Evolutionary conservation across 2,797 vertebrate species (phyloP), one percentile per base, ranked within the genome.

Genomic region (Tachyglossus aculeatus): DNA sequence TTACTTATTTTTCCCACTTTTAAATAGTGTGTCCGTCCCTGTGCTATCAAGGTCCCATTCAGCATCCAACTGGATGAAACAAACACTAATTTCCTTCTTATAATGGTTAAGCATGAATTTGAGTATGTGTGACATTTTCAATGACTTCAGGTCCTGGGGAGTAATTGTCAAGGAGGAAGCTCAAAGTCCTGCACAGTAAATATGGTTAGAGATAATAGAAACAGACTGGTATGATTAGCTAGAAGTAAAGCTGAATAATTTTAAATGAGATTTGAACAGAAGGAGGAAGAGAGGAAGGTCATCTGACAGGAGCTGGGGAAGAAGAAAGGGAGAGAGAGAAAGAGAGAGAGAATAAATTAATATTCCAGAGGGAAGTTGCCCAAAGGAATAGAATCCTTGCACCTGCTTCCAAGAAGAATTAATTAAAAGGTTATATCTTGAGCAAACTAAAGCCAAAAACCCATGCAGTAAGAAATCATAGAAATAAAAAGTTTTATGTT

Each of bases 221-320:
- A 55, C 21, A 63, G 64, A 71, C 61, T 52, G 10, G 12, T 65
- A 15, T 71, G 68, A 75, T 48, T n/a, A 72, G 65, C 37, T 52
- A 75, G 44, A 61, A 47, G n/a, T 38, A 50, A 16, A 29, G 58
- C 61, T 82, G 60, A 77, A 61, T 15, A 74, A 22, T 16, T 50
- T 57, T 25, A 62, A 74, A 80, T 62, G 51, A 77, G 32, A 38
- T 44, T 66, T 62, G 40, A 81, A 66, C 24, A 29, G 44, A 39
- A 34, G 18, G 55, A 4, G n/a, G n/a, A n/a, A n/a, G 1, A 21
- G 34, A 65, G 11, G 2, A 37, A 3, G 31, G 64, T 71, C n/a
- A 24, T 52, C 44, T 63, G 16, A 60, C 33, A 43, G 19, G 48
- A 11, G 0, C 0, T 10, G 9, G n/a, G 41, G 39, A 9, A 9